These are phyloP conservation scores for Etia nguti DNA, from an alignment of 2,113 vertebrate genomes.

Conservation along the genomic window DNA sequence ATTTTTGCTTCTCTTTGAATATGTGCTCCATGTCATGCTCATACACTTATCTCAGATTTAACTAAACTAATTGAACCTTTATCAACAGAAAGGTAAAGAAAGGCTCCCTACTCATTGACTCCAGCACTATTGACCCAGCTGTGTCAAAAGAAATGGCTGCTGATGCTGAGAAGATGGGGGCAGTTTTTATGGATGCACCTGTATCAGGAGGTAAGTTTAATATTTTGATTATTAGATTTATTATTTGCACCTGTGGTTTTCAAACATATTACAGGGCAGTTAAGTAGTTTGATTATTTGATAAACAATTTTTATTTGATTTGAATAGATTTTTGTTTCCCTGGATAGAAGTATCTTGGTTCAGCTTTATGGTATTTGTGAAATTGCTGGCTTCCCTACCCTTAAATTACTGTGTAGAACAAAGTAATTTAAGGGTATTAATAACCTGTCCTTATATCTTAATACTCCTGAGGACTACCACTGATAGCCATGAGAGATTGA, in stretches of 20 bases:
- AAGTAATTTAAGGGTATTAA: not conserved
- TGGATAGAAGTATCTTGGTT: not conserved
- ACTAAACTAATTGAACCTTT: not conserved
- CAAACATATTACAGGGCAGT: not conserved
- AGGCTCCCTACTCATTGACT: slow-evolving; percentile 94
- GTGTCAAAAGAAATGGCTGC: slow-evolving; percentile 92
- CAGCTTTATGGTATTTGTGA: not conserved
- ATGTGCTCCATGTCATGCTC: not conserved
- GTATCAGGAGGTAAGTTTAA: slow-evolving; percentile 89
- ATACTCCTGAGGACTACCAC: not conserved
- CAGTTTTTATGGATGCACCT: slow-evolving; percentile 97
- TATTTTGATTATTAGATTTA: not conserved
- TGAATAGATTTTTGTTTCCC: not conserved
- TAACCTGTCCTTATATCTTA: not conserved
- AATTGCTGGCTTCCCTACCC: not conserved
- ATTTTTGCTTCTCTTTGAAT: slow-evolving; percentile 3
- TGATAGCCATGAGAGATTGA: not conserved
- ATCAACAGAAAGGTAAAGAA: slow-evolving; percentile 92
- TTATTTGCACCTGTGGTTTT: not conserved
- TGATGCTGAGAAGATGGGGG: slow-evolving; percentile 92
- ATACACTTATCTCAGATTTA: not conserved
- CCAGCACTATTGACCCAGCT: slow-evolving; percentile 94
- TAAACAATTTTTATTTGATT: not conserved
- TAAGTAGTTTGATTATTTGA: not conserved
- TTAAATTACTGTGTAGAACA: not conserved